Evolutionary conservation across 2,888 invertebrate species (phyloP), one percentile per base, ranked within the genome.

Genomic region (Galerucella nymphaeae): DNA sequence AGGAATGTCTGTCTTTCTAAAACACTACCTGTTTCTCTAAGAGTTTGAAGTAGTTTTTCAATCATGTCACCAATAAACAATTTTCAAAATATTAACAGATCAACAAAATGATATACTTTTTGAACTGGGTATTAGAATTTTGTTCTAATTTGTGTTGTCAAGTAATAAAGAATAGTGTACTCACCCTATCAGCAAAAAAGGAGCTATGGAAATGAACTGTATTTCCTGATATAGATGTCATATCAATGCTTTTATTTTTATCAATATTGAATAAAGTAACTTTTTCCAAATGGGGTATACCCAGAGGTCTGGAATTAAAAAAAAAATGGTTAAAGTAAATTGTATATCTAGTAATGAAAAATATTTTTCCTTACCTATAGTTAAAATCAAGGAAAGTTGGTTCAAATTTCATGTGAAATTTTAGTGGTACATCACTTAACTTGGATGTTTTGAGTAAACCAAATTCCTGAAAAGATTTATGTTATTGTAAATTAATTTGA

Each of bases 171-270:
- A 8, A 48, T 8, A 18, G 18, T 18, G n/a, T 41, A 71, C 86
- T 87, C 86, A 97, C 97, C 92, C 97, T 97, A 83, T 96, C 93
- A 84, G 96, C 94, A 87, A 98, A 98, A 90, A 98, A 98, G 78
- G 98, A 97, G 83, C 97, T 97, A 87, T 98, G 97, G 89, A 98
- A 98, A 89, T 97, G 95, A 48, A 95, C 93, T 81, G 96, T 96
- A 87, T 93, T 96, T 82, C 97, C 97, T 79, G 97, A 96, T 84
- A 98, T 96, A 79, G 97, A 97, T 85, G 95, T 93, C 85, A 98
- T 91, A 86, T 96, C 95, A 84, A 98, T 91, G 83, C 94, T 96
- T 84, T 92, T 92, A 88, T 96, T 95, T 80, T 89, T 88, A 88
- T 94, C 95, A 82, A 91, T 91, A 90, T 98, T 98, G 87, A 93